Conservation (phyloP, 2,113 vertebrate genomes). For the Oryzias woworae region DNA sequence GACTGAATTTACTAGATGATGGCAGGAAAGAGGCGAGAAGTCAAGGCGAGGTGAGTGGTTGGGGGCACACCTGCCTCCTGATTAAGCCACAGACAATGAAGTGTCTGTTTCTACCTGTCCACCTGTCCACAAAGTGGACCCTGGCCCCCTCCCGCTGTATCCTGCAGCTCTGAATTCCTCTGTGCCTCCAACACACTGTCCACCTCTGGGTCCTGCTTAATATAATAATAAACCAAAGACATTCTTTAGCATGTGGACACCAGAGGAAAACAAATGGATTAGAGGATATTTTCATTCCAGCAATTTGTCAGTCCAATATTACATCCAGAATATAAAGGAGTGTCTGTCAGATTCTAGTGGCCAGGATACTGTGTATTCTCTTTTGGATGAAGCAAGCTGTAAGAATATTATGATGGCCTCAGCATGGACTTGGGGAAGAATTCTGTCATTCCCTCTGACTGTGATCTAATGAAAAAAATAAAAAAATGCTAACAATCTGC, state of each 20-base stretch:
- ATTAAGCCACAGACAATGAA: conserved; percentile 69
- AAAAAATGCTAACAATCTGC: no score
- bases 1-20: conserved; percentile 8
- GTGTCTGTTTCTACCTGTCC: conserved; percentile 70
- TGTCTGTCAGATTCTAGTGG: not conserved
- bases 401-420: no score
- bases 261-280: conserved; percentile 8
- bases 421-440: no score
- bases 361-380: no score
- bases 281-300: not conserved
- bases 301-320: not conserved
- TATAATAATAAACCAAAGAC: conserved; percentile 34
- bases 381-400: no score
- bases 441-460: no score
- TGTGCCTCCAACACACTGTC: conserved; percentile 40
- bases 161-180: conserved; percentile 66
- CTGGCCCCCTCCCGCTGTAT: conserved; percentile 46
- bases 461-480: no score
- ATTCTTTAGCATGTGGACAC: conserved; percentile 23
- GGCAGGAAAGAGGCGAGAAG: conserved; percentile 32
- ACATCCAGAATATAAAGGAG: not conserved
- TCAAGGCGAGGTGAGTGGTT: conserved; percentile 46
- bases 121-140: conserved; percentile 70
- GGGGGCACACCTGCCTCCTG: conserved; percentile 72
- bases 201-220: conserved; percentile 23